Evolutionary conservation across 92 coral and sea anemone species (phyloP), one percentile per base, ranked within the genome.

Genomic region (Galaxea fascicularis): DNA sequence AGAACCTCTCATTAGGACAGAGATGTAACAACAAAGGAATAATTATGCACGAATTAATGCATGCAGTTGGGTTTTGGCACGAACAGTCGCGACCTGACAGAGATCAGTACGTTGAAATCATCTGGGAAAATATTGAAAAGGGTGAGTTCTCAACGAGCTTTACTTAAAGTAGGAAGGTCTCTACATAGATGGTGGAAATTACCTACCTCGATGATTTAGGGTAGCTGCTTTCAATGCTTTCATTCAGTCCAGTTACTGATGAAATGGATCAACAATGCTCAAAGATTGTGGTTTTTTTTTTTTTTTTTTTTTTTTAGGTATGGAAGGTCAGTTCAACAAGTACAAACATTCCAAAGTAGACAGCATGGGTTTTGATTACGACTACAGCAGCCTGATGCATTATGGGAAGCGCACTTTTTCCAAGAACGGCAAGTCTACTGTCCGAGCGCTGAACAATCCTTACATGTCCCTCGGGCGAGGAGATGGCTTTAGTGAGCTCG

Each of bases 21-120:
- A 87, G 95, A 20, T 96, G 98, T 86, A 92, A 96, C 85, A 90
- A 82, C 35, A 90, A 84, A 80, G 96, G 98, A 13, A 90, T 94
- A 54, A 86, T 96, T 24, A 94, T 96, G 94, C 98, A 96, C 35
- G 98, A 96, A 27, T 81, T 96, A 87, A 94, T 96, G 96, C 98
- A 96, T 57, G 96, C 95, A 1, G 80, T 96, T 18, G 98, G 98
- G 21, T 96, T 96, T 60, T 94, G 95, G 93, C 98, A 96, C 83
- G 98, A 96, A 62, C 98, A 96, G 84, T 90, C 95, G 52, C 88
- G 98, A 11, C 98, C 96, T 0, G 98, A 96, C 79, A 72, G 98
- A 59, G 94, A 96, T 85, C 85, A 73, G 76, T 96, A 80, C 59
- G 98, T 96, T 16, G 98, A 96, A 74, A 87, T 96, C 60, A 81